Evolutionary conservation across 2,113 vertebrate genomes (phyloP).

Genomic region (Ictalurus punctatus): DNA sequence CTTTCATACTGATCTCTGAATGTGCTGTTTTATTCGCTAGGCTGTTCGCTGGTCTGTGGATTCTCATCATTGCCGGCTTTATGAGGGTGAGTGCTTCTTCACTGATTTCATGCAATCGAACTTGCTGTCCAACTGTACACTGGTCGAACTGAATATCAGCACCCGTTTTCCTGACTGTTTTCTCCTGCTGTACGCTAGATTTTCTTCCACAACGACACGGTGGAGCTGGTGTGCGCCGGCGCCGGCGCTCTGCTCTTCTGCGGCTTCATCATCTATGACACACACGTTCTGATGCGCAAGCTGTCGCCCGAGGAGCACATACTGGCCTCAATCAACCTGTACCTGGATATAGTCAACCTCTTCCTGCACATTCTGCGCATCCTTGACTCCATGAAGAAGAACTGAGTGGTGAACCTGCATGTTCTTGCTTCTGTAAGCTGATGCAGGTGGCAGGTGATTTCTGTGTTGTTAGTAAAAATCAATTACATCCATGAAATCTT

Average conservation of each 20-base stretch:
- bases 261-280: slow-evolving; percentile 96
- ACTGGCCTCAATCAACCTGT: slow-evolving; percentile 90
- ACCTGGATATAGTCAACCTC: slow-evolving; percentile 93
- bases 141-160: not conserved
- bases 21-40: slow-evolving; percentile 58
- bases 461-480: not conserved
- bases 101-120: not conserved
- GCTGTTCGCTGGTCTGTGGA: slow-evolving; percentile 88
- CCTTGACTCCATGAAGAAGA: slow-evolving; percentile 88
- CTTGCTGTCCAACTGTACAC: not conserved
- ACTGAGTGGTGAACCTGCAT: slow-evolving; percentile 67
- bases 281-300: slow-evolving; percentile 88
- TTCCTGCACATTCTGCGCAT: slow-evolving; percentile 87
- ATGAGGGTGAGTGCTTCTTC: slow-evolving; percentile 78
- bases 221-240: slow-evolving; percentile 81
- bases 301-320: slow-evolving; percentile 95
- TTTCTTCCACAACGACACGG: slow-evolving; percentile 82
- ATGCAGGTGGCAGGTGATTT: slow-evolving; percentile 30
- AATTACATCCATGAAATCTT: not conserved
- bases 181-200: slow-evolving; percentile 71
- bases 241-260: slow-evolving; percentile 89
- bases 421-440: not conserved
- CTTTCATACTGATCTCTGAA: not conserved
- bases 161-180: not conserved
- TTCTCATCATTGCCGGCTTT: slow-evolving; percentile 82